These are phyloP conservation scores for Antheraea mylitta DNA, from an alignment of 1,140 invertebrate genomes.

Conservation along the genomic window DNA sequence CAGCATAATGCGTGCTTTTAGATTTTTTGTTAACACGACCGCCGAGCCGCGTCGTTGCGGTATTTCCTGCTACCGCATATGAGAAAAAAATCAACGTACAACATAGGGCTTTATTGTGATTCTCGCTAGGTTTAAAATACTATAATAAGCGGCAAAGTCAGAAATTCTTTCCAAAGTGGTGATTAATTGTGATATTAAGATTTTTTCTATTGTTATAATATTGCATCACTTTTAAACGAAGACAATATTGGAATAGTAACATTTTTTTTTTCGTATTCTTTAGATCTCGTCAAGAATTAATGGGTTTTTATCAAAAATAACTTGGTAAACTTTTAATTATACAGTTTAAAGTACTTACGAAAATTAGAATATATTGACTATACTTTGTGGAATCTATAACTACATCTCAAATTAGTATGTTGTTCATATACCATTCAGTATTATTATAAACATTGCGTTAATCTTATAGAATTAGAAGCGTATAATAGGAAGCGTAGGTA, in stretches of 20 bases:
- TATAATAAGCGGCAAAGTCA: conserved; percentile 27
- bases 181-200: conserved; percentile 76
- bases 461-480: too few species aligned
- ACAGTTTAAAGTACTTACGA: too few species aligned
- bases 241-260: conserved; percentile 29
- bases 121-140: conserved; percentile 32
- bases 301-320: too few species aligned
- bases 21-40: conserved; percentile 68
- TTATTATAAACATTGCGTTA: too few species aligned
- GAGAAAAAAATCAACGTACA: conserved; percentile 26
- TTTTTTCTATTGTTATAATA: conserved; percentile 69
- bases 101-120: neutral
- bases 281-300: too few species aligned
- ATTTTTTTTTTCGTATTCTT: neutral
- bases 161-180: conserved; percentile 59
- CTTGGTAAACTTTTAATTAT: too few species aligned
- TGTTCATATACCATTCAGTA: too few species aligned
- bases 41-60: conserved; percentile 36
- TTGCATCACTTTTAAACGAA: conserved; percentile 60
- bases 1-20: conserved; percentile 71
- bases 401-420: too few species aligned
- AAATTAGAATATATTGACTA: too few species aligned
- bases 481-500: too few species aligned
- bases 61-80: conserved; percentile 67
- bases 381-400: too few species aligned